Evolutionary conservation across 2,113 vertebrate species (phyloP).

Genomic region (Elephantulus edwardii): DNA sequence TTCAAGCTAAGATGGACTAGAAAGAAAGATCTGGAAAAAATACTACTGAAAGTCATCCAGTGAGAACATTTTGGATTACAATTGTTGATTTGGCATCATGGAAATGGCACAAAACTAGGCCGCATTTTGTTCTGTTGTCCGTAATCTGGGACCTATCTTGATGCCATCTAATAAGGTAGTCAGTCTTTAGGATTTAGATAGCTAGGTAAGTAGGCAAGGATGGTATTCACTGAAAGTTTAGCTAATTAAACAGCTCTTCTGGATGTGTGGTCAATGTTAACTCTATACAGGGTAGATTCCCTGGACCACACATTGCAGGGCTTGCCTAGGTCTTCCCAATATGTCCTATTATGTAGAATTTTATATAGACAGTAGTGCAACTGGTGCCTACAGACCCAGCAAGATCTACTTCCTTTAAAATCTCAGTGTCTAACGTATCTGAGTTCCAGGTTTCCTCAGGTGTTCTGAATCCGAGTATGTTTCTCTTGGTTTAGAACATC

Average conservation of each 20-base stretch:
- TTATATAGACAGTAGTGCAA: background rate
- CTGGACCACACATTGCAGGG: background rate
- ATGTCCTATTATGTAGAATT: background rate
- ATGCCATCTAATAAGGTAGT: background rate
- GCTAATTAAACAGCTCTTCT: background rate
- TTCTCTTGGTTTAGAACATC: background rate
- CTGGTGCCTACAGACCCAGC: background rate
- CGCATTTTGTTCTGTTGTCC: background rate
- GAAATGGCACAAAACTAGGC: background rate
- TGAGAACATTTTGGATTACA: background rate
- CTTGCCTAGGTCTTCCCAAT: background rate
- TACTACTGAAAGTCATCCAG: background rate
- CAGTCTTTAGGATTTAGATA: background rate
- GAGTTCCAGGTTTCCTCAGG: background rate
- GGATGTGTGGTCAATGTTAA: background rate
- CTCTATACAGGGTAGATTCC: background rate
- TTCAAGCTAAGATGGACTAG: background rate
- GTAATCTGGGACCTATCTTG: background rate
- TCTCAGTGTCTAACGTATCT: background rate
- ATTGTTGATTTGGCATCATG: no score
- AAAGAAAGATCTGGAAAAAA: background rate
- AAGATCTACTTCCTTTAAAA: background rate
- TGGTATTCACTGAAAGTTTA: background rate
- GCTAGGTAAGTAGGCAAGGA: background rate
- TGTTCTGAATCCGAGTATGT: background rate